Base-by-base conservation (phyloP, 2,113 vertebrate genomes). In the Gasterosteus aculeatus region DNA sequence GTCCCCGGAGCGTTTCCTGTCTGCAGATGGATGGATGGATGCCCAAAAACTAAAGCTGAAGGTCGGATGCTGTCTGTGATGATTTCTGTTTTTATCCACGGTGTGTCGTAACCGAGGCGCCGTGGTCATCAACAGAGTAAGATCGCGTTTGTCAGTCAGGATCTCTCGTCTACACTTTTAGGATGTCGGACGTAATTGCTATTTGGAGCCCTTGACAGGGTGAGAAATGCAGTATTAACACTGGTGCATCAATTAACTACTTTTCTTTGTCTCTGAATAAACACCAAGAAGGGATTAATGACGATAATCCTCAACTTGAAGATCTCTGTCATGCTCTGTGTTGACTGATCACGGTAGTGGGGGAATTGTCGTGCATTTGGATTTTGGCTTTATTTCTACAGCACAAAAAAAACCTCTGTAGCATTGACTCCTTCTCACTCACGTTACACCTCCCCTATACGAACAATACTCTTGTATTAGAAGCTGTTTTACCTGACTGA, bases 1-100 rank as follows among this genome's bases (percentile, higher is more conserved):
- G 72, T 83, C 82, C 83, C 78, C 1, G 35, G 66, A 89, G 83
- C 59, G 8, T 85, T 91, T 90, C 87, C 85, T 91, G 87, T 85
- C 80, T 86, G 78, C 59, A 67, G 86, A 89, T 85, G 86, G 80
- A 89, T 85, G 86, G 80, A 83, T 26, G 61, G 26, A 64, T 85
- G 80, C 85, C 81, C 81, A 74, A 78, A 82, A 69, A 87, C 66
- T 69, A 63, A 80, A 75, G 67, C 80, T 64, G 68, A 57, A 63
- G 67, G 67, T 70, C 62, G 33, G 76, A 75, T 75, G 72, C 60
- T 78, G 80, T 78, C 81, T 82, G 56, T 46, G 46, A 80, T 26
- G 22, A 26, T 26, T 26, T 26, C 22, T 26, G 22, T 26, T 26
- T 26, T 26, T 26, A 26, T 26, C 22, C 22, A 26, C 22, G 22